Base-by-base conservation (phyloP, 2,888 invertebrate species). In the Ceratothoa steindachneri region DNA sequence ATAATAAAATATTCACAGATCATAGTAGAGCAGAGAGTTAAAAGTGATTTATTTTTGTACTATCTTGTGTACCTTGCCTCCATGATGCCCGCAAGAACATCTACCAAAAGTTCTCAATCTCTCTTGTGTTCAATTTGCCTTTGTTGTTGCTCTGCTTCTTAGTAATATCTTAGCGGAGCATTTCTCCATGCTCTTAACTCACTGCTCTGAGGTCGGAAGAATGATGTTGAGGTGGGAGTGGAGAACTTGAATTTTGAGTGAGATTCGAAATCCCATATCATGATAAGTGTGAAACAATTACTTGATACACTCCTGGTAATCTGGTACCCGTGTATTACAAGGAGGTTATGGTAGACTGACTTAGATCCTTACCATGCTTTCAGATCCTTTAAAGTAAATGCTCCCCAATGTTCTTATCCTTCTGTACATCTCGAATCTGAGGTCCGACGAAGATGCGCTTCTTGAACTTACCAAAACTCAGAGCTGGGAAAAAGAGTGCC, bases 381-480 rank as follows among this genome's bases (percentile, higher is more conserved):
- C 52, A 51, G 3, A 2, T 51, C 19, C 1, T 51, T 51, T 51
- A 51, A 51, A 2, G 3, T 51, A 51, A 51, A 19, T n/a, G 1
- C 28, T 70, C 60, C 70, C 55, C 29, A 53, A 70, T 29, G 19
- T 64, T 29, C 68, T 41, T n/a, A 27, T 70, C 22, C 29, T 30
- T 28, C 41, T 31, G 68, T 0, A 68, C 41, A 30, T 41, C 51
- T 68, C 68, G 51, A 7, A 70, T 65, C 70, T 55, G 12, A 19
- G 28, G 24, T 70, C 70, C 1, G 52, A 51, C 52, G 52, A 51
- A 51, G 1, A 51, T 51, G 1, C 3, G 1, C 52, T 51, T 19
- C 60, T 70, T 70, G 70, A 70, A n/a, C 7, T 70, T 70, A 70
- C 28, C 29, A 55, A 29, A 60, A 70, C 70, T 70, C 27, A 70